These are phyloP conservation scores for Brachypteracias leptosomus DNA, from an alignment of 2,113 vertebrate genomes.

Conservation along the genomic window DNA sequence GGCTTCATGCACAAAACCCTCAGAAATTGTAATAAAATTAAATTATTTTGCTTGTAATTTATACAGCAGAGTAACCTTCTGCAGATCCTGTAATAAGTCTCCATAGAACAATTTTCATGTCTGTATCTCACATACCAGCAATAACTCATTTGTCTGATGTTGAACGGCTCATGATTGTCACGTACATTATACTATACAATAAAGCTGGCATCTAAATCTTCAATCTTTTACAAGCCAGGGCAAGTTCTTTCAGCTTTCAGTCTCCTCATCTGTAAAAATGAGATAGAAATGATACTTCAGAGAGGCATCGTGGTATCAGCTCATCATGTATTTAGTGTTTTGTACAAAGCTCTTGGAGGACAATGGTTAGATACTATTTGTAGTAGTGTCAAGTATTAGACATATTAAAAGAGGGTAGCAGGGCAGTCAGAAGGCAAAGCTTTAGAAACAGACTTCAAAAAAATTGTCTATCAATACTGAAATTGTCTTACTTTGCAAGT, in stretches of 20 bases:
- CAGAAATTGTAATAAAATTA: neutral
- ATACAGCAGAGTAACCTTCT: neutral
- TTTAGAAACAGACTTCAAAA: neutral
- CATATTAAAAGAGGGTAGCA: neutral
- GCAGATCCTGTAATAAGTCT: neutral
- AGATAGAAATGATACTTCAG: neutral
- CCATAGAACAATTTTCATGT: neutral
- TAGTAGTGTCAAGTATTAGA: neutral
- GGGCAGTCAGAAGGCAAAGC: neutral
- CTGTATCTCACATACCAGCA: neutral
- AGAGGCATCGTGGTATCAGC: rapidly evolving
- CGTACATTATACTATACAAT: neutral
- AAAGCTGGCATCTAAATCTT: neutral
- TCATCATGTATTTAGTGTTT: neutral
- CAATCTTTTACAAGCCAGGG: neutral
- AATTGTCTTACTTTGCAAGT: neutral
- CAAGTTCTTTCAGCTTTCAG: neutral
- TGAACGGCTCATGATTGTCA: neutral
- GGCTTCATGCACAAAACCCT: neutral
- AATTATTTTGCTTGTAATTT: neutral
- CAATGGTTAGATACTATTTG: neutral
- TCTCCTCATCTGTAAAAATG: neutral
- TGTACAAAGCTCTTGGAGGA: neutral
- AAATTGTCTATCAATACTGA: neutral
- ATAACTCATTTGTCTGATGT: neutral